Evolutionary conservation across 1,140 invertebrate genomes (phyloP).

Genomic region (Pseudomyrmex gracilis): DNA sequence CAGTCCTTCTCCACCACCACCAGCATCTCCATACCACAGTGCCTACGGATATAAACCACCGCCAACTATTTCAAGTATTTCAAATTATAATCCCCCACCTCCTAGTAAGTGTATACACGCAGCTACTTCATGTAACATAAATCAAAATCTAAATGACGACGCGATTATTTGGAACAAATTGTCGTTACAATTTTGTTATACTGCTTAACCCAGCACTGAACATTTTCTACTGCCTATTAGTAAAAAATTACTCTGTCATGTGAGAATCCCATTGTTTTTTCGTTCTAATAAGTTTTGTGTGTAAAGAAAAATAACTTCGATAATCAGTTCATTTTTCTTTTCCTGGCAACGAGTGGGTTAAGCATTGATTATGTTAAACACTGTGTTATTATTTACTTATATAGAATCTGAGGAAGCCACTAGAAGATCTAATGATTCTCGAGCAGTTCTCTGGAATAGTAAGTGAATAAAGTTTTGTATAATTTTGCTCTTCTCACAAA

Average conservation of each 20-base stretch:
- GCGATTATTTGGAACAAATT: too few relatives aligned
- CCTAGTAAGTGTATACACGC: constrained; percentile 84
- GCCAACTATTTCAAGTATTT: constrained; percentile 80
- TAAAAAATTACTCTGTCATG: too few relatives aligned
- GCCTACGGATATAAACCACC: constrained; percentile 86
- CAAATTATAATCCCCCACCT: constrained; percentile 83
- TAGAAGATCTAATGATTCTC: constrained; percentile 90
- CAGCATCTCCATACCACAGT: constrained; percentile 85
- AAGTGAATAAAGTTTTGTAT: constrained; percentile 81
- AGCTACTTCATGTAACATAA: too few relatives aligned
- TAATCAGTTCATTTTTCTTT: too few relatives aligned
- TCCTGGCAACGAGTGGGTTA: too few relatives aligned
- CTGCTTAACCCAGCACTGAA: too few relatives aligned
- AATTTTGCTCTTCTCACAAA: constrained; percentile 25
- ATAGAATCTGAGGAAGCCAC: constrained; percentile 92
- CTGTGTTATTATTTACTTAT: constrained; percentile 77
- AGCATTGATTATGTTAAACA: constrained; percentile 15
- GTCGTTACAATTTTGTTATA: too few relatives aligned
- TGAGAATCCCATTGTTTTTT: too few relatives aligned
- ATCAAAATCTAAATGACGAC: too few relatives aligned
- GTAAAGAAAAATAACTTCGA: too few relatives aligned
- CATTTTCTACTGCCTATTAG: too few relatives aligned
- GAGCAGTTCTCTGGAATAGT: constrained; percentile 93
- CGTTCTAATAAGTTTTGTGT: too few relatives aligned
- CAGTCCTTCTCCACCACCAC: constrained; percentile 89